A percentile compares a stretch with the other conserved stretches of the same genome.
Conservation (phyloP, 2,797 vertebrate genomes). For the Propithecus deckenii region DNA sequence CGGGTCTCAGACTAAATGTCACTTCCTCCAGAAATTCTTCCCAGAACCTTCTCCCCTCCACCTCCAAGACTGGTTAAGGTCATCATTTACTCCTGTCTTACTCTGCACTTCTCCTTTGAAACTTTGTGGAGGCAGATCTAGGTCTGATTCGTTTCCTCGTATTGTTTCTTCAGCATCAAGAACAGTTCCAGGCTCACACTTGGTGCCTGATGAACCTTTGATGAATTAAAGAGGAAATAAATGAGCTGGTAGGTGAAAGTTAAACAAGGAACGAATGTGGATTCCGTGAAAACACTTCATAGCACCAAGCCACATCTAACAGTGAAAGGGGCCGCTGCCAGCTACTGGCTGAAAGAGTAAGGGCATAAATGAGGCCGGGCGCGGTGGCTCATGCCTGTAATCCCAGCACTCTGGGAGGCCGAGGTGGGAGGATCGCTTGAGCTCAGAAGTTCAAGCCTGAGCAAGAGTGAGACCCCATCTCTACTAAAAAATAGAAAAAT, state of each 20-base stretch:
- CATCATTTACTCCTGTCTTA: fast-evolving
- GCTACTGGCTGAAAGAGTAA: neutral
- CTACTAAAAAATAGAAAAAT: too few species aligned
- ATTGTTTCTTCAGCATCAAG: neutral
- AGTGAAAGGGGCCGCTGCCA: neutral
- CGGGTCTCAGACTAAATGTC: neutral
- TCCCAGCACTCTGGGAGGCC: too few species aligned
- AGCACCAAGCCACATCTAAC: too few species aligned
- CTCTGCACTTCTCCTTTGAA: neutral
- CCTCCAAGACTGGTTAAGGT: neutral
- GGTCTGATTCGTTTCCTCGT: neutral
- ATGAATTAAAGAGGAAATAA: neutral
- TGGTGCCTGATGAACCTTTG: neutral
- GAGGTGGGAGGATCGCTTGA: too few species aligned
- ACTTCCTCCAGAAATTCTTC: neutral
- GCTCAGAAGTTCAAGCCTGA: too few species aligned
- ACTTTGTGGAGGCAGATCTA: neutral
- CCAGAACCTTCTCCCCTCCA: neutral
- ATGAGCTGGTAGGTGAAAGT: neutral
- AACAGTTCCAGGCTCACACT: neutral
- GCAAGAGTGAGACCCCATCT: too few species aligned
- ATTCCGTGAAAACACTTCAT: neutral
- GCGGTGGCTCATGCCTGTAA: too few species aligned
- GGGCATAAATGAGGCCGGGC: neutral
- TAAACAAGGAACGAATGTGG: neutral